Evolutionary conservation across 1,140 invertebrate genomes (phyloP), one percentile per base, ranked within the genome.

Genomic region (Drosophila ercepeae): DNA sequence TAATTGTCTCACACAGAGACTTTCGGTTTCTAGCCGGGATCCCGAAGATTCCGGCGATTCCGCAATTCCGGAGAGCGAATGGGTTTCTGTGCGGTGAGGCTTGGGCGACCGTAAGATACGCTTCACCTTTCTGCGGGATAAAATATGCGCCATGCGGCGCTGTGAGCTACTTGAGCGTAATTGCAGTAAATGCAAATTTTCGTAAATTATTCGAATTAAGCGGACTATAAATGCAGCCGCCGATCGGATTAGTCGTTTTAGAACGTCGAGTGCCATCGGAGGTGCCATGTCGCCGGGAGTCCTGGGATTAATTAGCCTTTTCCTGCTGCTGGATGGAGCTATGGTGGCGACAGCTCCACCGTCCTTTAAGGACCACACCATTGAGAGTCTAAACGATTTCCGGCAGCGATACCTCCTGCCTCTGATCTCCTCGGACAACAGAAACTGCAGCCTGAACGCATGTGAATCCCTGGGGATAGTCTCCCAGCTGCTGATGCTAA

Each of bases 391-490:
- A 58, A 79, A 89, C 11, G 79, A 89, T 25, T 89, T 89, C 39
- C 73, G 79, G 8, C 68, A 84, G 51, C 25, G 60, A n/a, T 81
- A 89, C 21, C 14, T 89, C 21, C 25, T 89, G 41, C 88, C 88
- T 0, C 41, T 82, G 7, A 53, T 89, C 34, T 58, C 84, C 2
- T 49, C 75, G 9, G 70, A 81, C 13, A 49, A 58, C 1, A 50
- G 71, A 2, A 86, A 89, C 52, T 91, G 89, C 51, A 75, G 64
- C 5, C 27, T 91, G 9, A 91, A 81, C 27, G 83, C 88, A 1
- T 91, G 89, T 25, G 89, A 91, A 18, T 75, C 84, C 0, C 44
- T 91, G 27, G 74, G 82, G 0, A 77, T 90, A 5, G 59, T 91
- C 0, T 90, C 83, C 0, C 88, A 90, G 58, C 48, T 89, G 4